These are phyloP conservation scores for Epizoanthus stellaris DNA, from an alignment of 92 coral and sea anemone species.

Conservation along the genomic window DNA sequence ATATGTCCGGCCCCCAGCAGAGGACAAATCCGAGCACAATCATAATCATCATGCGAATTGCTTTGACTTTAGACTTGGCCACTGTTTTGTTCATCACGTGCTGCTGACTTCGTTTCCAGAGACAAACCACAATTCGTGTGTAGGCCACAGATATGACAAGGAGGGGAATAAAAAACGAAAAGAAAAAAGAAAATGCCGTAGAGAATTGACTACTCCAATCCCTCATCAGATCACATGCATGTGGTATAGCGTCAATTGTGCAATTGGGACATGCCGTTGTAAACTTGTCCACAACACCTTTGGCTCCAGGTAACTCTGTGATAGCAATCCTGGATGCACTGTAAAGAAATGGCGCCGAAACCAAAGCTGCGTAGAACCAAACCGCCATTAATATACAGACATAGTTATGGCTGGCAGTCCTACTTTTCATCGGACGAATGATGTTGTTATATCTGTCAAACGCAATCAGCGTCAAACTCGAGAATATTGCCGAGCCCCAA, in stretches of 20 bases:
- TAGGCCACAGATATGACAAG: conserved; percentile 39
- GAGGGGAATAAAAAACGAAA: conserved; percentile 59
- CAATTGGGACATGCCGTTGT: background rate
- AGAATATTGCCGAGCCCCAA: conserved; percentile 50
- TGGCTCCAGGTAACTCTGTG: conserved; percentile 54
- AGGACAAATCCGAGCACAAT: conserved; percentile 53
- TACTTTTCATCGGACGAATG: conserved; percentile 42
- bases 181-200: conserved; percentile 39
- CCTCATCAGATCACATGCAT: conserved; percentile 49
- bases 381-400: conserved; percentile 20
- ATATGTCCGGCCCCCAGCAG: conserved; percentile 53
- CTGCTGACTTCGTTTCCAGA: conserved; percentile 51
- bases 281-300: background rate
- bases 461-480: conserved; percentile 46
- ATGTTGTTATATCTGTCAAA: conserved; percentile 58
- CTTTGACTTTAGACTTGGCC: conserved; percentile 63
- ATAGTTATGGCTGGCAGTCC: conserved; percentile 35
- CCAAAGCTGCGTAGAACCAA: conserved; percentile 56
- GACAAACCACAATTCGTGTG: conserved; percentile 41
- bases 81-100: conserved; percentile 52
- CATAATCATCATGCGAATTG: conserved; percentile 54
- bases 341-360: conserved; percentile 40
- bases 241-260: background rate
- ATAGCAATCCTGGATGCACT: conserved; percentile 39
- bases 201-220: conserved; percentile 46